Percentiles rank a stretch among this genome's conserved stretches.
phyloP scores from a whole-genome alignment of 2,113 vertebrate genomes.

The Neodon shergylaensis region DNA sequence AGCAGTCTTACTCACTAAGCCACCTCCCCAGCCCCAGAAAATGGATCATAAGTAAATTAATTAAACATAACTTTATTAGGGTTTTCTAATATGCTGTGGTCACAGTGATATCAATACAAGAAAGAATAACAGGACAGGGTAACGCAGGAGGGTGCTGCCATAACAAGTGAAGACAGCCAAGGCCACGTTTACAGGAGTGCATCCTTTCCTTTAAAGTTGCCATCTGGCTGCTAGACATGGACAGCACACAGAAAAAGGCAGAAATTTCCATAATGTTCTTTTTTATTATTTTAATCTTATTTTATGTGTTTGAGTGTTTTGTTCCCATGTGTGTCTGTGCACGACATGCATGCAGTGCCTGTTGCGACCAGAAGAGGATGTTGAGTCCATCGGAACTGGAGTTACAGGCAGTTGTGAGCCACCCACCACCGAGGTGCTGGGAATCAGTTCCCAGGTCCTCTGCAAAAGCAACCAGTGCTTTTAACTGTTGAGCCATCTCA shows the following conservation, averaged over 20 bases:
- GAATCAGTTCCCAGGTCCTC: not conserved
- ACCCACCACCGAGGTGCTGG: not conserved
- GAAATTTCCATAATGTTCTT: not conserved
- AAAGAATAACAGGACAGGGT: not conserved
- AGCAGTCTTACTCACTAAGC: not conserved
- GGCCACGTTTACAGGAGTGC: not conserved
- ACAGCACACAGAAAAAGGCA: not conserved
- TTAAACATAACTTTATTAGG: conserved; percentile 4
- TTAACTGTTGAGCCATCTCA: not conserved
- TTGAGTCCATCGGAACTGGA: not conserved
- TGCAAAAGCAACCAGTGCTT: not conserved
- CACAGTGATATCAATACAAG: not conserved
- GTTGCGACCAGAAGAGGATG: not conserved
- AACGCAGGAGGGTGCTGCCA: not conserved
- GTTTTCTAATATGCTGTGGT: not conserved
- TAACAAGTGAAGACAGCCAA: not conserved
- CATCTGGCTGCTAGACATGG: not conserved
- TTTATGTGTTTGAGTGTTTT: not conserved
- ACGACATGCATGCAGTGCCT: not conserved
- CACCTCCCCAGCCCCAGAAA: not conserved
- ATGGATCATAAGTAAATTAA: conserved; percentile 22
- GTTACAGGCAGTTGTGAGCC: not conserved
- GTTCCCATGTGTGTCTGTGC: not conserved
- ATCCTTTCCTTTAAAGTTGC: conserved; percentile 18
- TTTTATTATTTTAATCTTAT: not conserved